phyloP scores from a whole-genome alignment of 2,888 invertebrate species.

The Cistogaster globosa region DNA sequence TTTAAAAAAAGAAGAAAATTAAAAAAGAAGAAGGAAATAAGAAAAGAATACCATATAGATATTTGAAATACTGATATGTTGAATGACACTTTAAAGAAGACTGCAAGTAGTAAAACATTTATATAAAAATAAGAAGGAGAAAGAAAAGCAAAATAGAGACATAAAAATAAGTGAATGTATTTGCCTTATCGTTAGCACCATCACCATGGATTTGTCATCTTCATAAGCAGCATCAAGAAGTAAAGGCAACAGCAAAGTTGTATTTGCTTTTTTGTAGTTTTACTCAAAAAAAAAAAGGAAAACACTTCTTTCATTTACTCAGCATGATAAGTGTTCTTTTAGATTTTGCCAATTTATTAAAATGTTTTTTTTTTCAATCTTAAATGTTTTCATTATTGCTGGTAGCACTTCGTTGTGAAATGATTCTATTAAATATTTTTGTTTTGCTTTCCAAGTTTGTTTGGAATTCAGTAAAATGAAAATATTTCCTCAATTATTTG shows the following conservation, averaged over 20 bases:
- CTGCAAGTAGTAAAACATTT: not conserved
- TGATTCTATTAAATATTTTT: not conserved
- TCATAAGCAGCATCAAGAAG: slow-evolving; percentile 43
- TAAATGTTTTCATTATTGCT: not conserved
- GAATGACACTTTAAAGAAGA: slow-evolving; percentile 11
- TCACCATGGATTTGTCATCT: slow-evolving; percentile 55
- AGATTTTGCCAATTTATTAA: slow-evolving; percentile 65
- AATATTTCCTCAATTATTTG: slow-evolving; percentile 2
- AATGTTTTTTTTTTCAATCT: slow-evolving; percentile 1
- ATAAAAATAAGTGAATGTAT: slow-evolving; percentile 75
- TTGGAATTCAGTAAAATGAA: slow-evolving; percentile 16
- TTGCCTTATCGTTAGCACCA: slow-evolving; percentile 70
- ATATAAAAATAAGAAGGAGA: slow-evolving; percentile 45
- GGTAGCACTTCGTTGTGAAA: slow-evolving; percentile 13
- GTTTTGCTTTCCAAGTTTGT: not conserved
- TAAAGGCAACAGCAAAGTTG: slow-evolving; percentile 54
- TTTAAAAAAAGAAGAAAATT: slow-evolving; percentile 10
- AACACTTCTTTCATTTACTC: slow-evolving; percentile 32
- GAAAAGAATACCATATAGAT: slow-evolving; percentile 10
- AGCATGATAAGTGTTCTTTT: slow-evolving; percentile 56
- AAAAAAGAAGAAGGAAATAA: not conserved
- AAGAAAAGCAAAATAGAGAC: slow-evolving; percentile 77
- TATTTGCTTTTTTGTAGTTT: not conserved
- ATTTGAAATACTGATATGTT: slow-evolving; percentile 35
- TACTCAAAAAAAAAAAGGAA: not conserved